Conservation (phyloP, 2,797 vertebrate genomes). For the Sebastes diaconus region DNA sequence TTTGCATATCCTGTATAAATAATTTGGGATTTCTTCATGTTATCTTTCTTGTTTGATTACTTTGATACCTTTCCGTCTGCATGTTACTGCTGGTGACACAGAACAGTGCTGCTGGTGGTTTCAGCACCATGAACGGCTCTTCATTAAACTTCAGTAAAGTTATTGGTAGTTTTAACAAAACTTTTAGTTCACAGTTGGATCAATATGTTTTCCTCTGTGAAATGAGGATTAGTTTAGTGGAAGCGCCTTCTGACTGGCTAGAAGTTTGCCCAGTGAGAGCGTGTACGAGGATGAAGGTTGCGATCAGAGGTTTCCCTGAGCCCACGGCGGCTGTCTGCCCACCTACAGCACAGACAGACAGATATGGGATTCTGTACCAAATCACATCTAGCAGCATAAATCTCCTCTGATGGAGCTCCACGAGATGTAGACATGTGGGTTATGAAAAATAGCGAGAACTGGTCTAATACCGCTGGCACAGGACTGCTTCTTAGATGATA, state of each 20-base stretch:
- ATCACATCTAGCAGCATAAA: constrained; percentile 42
- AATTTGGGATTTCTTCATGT: not conserved
- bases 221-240: not conserved
- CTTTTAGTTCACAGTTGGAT: not conserved
- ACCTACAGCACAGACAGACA: constrained; percentile 11
- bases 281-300: constrained; percentile 1
- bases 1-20: not conserved
- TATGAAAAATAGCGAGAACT: constrained; percentile 12
- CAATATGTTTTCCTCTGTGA: not conserved
- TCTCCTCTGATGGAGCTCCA: constrained; percentile 14
- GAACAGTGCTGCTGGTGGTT: not conserved
- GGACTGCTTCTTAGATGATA: constrained; percentile 30
- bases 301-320: constrained; percentile 30
- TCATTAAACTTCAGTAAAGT: not conserved
- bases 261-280: not conserved
- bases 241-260: not conserved
- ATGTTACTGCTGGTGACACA: not conserved
- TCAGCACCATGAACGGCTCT: not conserved
- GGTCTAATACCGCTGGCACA: constrained; percentile 7
- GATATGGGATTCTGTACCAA: constrained; percentile 26
- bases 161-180: not conserved
- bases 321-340: constrained; percentile 4
- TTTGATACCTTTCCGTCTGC: not conserved
- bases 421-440: constrained; percentile 5
- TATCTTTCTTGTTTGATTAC: not conserved